Base-by-base conservation (phyloP, 2,888 invertebrate genomes). In the Limnephilus marmoratus region DNA sequence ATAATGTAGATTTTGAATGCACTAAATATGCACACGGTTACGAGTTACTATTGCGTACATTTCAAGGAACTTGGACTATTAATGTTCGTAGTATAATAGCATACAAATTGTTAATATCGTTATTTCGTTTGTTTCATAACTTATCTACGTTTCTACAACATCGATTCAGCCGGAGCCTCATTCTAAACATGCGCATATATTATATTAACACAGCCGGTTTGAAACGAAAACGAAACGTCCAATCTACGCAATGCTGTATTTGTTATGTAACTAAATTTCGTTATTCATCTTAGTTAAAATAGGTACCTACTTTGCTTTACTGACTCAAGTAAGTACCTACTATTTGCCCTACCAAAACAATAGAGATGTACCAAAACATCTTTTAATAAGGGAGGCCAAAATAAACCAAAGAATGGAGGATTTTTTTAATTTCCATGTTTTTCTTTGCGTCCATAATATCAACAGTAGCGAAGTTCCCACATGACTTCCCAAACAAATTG, bases 121-220 rank as follows among this genome's bases (percentile, higher is more conserved):
- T 85, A 85, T 85, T 45, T 45, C 29, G 15, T 45, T 86, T 86
- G 86, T 86, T 49, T 86, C 86, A 86, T 86, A 49, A 86, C 49
- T 15, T 9, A 34, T 34, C 29, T 12, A 45, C 24, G 45, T 86
- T 45, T 86, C 86, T 86, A 86, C 49, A 18, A 24, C 45, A 34
- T 86, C 29, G 29, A 29, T 41, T 29, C 5, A 85, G 29, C 86
- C 45, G 90, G 87, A 41, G 53, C 90, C 86, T 92, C 92, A 41
- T 91, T 86, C n/a, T 7, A 41, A 90, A 49, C n/a, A 91, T 86
- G 34, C 81, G 49, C 68, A 86, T 86, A 86, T 15, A 86, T 86
- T 49, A 34, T 49, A 49, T 4, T 49, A 13, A 49, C 15, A 37
- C 24, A 45, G 15, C 68, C 53, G 37, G 37, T 41, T 88, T 88